Evolutionary conservation across 2,888 invertebrate species (phyloP).

Genomic region (Dasypolia templi): DNA sequence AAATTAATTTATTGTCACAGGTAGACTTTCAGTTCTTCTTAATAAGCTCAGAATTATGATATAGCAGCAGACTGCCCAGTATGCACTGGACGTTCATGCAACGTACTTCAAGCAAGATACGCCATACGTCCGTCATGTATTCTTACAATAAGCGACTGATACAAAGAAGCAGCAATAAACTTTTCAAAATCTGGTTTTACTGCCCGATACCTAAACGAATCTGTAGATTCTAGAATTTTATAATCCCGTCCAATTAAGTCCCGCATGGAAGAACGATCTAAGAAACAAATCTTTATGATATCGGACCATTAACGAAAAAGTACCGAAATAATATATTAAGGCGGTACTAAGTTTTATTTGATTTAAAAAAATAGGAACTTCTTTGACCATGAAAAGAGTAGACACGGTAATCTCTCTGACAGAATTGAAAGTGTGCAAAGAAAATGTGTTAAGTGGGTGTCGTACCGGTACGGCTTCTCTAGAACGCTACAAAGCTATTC

Average conservation of each 20-base stretch:
- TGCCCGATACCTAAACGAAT: constrained; percentile 30
- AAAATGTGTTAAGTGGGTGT: too few species aligned
- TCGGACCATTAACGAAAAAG: background rate
- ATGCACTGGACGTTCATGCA: background rate
- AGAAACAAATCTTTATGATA: constrained; percentile 2
- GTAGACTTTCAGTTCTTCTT: background rate
- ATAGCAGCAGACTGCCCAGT: background rate
- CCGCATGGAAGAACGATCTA: background rate
- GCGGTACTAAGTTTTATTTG: background rate
- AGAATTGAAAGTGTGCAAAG: too few species aligned
- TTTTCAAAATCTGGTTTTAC: constrained; percentile 41
- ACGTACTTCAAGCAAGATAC: background rate
- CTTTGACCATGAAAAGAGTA: background rate
- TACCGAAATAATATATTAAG: background rate
- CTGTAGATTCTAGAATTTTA: constrained; percentile 2
- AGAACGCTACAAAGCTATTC: too few species aligned
- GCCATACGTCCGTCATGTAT: background rate
- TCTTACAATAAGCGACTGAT: background rate
- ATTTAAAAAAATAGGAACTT: background rate
- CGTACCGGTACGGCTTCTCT: too few species aligned
- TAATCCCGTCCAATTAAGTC: too few species aligned
- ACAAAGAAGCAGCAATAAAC: constrained; percentile 28
- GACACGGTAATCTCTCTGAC: too few species aligned
- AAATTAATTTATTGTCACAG: background rate
- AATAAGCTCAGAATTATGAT: background rate